phyloP scores from a whole-genome alignment of 2,888 invertebrate species.

The Podotricha telesiphe region DNA sequence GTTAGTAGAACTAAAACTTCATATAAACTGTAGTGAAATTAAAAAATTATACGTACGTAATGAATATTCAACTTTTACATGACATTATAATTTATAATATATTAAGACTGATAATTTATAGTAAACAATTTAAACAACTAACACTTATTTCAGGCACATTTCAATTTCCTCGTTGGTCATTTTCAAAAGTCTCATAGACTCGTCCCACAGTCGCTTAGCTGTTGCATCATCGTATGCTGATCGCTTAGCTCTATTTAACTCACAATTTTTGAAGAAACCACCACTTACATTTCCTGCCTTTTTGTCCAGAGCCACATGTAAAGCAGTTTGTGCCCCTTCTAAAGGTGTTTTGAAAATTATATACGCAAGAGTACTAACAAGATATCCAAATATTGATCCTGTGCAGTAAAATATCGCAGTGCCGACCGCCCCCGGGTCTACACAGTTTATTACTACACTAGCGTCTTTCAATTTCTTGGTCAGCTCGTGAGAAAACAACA shows the following conservation, averaged over 20 bases:
- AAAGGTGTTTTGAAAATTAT: conserved; percentile 31
- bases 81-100: too few relatives aligned
- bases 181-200: conserved; percentile 45
- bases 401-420: conserved; percentile 86
- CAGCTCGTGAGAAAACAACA: conserved; percentile 87
- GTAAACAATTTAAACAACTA: not conserved
- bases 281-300: conserved; percentile 85
- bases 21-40: too few relatives aligned
- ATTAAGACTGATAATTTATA: not conserved
- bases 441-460: conserved; percentile 87
- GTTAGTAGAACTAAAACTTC: too few relatives aligned
- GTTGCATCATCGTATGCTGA: conserved; percentile 71
- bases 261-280: conserved; percentile 89
- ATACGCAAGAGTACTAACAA: conserved; percentile 77
- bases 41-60: too few relatives aligned
- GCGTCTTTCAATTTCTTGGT: conserved; percentile 84
- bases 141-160: conserved; percentile 19
- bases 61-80: too few relatives aligned
- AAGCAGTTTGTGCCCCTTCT: conserved; percentile 85
- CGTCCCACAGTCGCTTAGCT: conserved; percentile 48
- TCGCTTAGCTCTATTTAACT: conserved; percentile 67
- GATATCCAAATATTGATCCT: conserved; percentile 69
- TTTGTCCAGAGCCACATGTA: conserved; percentile 86
- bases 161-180: conserved; percentile 26
- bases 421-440: conserved; percentile 93